phyloP scores from a whole-genome alignment of 1,140 invertebrate species.

The Scaptomyza graminum region DNA sequence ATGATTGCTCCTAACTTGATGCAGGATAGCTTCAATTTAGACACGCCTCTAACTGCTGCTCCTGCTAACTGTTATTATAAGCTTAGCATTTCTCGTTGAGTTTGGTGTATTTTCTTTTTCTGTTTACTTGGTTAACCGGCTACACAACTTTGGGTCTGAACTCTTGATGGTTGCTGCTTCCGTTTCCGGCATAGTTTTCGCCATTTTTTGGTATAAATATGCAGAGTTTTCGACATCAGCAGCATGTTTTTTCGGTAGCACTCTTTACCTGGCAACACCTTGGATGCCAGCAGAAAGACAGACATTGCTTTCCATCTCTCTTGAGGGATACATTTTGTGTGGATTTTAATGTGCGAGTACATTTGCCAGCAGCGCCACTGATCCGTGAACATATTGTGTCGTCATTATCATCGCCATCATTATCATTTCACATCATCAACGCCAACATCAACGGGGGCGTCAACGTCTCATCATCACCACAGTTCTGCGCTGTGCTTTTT shows the following conservation, averaged over 20 bases:
- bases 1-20: too few species aligned
- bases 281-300: constrained; percentile 1
- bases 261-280: constrained; percentile 16
- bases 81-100: constrained; percentile 11
- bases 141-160: constrained; percentile 24
- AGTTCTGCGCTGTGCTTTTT: too few species aligned
- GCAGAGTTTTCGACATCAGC: too few species aligned
- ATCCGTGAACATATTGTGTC: constrained; percentile 65
- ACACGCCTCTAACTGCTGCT: not conserved
- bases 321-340: constrained; percentile 50
- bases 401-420: constrained; percentile 56
- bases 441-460: constrained; percentile 7
- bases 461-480: constrained; percentile 35
- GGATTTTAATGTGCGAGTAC: constrained; percentile 71
- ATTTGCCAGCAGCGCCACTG: constrained; percentile 63
- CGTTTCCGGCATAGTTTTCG: constrained; percentile 76
- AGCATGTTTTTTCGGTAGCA: too few species aligned
- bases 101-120: too few species aligned
- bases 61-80: not conserved
- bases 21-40: too few species aligned
- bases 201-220: constrained; percentile 30
- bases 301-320: not conserved
- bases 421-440: constrained; percentile 41
- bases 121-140: constrained; percentile 55
- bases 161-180: constrained; percentile 55